Percentiles rank a stretch among this genome's conserved stretches.
phyloP scores from a whole-genome alignment of 2,888 invertebrate species.

The Cephus sareptanus region DNA sequence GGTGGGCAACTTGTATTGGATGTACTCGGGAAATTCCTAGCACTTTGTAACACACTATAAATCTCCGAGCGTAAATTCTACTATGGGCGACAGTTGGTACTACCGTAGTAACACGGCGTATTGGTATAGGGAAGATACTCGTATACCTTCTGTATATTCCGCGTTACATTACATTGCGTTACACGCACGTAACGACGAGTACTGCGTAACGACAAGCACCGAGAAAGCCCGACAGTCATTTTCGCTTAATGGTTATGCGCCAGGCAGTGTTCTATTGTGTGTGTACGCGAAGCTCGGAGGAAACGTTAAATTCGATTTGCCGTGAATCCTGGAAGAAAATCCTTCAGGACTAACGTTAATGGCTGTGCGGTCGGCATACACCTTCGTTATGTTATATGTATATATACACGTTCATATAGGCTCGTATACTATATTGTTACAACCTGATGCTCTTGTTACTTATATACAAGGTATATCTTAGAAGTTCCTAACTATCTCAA shows the following conservation, averaged over 20 bases:
- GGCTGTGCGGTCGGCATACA: slow-evolving; percentile 14
- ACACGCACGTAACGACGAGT: slow-evolving; percentile 15
- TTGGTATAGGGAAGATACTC: neutral
- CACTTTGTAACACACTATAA: neutral
- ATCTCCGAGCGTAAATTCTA: neutral
- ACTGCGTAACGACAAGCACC: slow-evolving; percentile 15
- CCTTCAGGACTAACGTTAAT: slow-evolving; percentile 12
- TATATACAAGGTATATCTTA: slow-evolving; percentile 19
- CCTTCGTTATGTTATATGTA: neutral
- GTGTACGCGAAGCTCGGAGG: neutral
- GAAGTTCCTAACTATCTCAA: slow-evolving; percentile 21
- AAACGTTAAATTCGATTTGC: neutral
- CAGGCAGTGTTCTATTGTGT: neutral
- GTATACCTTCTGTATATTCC: neutral
- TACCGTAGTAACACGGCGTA: no score
- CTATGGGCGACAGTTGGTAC: neutral
- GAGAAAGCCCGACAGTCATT: slow-evolving; percentile 24
- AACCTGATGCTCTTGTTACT: neutral
- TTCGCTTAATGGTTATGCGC: neutral
- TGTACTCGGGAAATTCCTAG: neutral
- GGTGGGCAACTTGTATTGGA: neutral
- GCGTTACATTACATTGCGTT: neutral
- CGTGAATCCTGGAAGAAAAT: neutral
- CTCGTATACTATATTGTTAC: neutral
- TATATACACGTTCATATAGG: neutral